Base-by-base conservation (phyloP, 2,888 invertebrate genomes). In the Brachyopa scutellaris region DNA sequence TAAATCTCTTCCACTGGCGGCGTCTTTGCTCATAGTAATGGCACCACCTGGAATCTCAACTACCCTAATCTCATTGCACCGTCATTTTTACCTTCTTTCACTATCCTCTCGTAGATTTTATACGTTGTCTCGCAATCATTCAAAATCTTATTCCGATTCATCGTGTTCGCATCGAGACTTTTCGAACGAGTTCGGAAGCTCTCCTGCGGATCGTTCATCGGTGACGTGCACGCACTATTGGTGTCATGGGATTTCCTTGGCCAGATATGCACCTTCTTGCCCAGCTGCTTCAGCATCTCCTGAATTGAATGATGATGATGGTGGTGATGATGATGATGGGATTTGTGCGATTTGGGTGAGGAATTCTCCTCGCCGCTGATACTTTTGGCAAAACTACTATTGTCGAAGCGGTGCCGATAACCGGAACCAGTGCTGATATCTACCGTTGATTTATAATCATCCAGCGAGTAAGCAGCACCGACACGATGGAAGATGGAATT, bases 61-160 rank as follows among this genome's bases (percentile, higher is more conserved):
- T 45, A 57, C 36, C 19, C 47, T 64, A 23, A 73, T 53, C 29
- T 73, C 55, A n/a, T n/a, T 57, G 29, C 66, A 49, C 49, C 40
- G 19, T n/a, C 36, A 6, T 33, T 49, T 59, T 88, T 92, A 95
- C 95, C 95, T 94, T 95, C 94, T 90, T 92, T 92, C 15, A 96
- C 91, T 87, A 96, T 96, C 85, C 93, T 92, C 85, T 96, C 95
- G 89, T 93, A 96, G 86, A 96, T 96, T 88, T 93, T 93, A 88
- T 96, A 96, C 3, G 96, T 96, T 6, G 95, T 93, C 59, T 94
- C 96, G 88, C 96, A 95, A 88, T 96, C 96, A 78, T 93, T 93
- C n/a, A 94, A 91, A 73, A 92, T 90, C 76, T 92, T 92, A 85
- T 92, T 90, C 40, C 92, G 89, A 76, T 86, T 87, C 19, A 87